phyloP scores from a whole-genome alignment of 2,797 vertebrate species.

The Clarias platycephalus region DNA sequence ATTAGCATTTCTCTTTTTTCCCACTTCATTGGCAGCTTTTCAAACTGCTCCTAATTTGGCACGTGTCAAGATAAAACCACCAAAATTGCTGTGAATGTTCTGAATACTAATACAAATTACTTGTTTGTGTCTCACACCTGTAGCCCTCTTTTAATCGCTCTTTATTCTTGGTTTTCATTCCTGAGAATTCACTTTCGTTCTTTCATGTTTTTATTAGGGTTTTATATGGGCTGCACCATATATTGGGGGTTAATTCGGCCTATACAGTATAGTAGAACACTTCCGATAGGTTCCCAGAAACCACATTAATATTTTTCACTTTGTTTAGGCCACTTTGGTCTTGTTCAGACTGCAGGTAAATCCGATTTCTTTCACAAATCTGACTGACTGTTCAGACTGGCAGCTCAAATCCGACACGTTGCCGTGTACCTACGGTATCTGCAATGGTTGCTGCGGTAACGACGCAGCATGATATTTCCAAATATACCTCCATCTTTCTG shows the following conservation, averaged over 20 bases:
- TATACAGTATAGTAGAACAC: not conserved
- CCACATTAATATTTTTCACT: not conserved
- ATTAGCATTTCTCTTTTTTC: not conserved
- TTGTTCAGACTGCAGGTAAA: no score
- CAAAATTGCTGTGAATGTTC: not conserved
- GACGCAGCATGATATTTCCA: no score
- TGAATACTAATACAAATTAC: not conserved
- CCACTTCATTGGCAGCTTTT: slow-evolving; percentile 10
- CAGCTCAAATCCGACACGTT: no score
- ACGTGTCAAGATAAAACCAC: not conserved
- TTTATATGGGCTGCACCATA: not conserved
- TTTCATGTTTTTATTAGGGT: not conserved
- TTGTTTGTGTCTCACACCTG: slow-evolving; percentile 12
- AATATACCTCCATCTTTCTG: no score
- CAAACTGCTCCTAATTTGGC: slow-evolving; percentile 14
- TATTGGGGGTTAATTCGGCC: not conserved
- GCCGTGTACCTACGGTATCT: no score
- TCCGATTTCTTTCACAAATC: no score
- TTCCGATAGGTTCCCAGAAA: not conserved
- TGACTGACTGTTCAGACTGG: no score
- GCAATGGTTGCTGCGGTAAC: no score
- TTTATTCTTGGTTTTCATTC: not conserved
- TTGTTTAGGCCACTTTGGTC: not conserved
- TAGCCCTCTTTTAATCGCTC: not conserved
- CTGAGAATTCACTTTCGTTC: not conserved